Evolutionary conservation across 2,797 vertebrate species (phyloP).

Genomic region (Amblyraja radiata): DNA sequence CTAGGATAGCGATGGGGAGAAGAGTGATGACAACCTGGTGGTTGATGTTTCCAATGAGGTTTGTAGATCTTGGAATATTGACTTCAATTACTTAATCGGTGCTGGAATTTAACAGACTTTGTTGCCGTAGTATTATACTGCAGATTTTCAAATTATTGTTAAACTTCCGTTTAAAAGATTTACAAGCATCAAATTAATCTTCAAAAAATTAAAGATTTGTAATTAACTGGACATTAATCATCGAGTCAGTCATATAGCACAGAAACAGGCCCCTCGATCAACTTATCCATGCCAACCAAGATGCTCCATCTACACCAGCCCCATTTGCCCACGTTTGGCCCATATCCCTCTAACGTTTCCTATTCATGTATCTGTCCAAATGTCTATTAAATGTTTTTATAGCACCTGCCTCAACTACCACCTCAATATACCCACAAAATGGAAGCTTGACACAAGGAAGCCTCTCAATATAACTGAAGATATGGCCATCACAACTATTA

Average conservation of each 20-base stretch:
- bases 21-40: constrained; percentile 93
- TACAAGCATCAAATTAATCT: neutral
- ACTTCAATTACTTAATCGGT: neutral
- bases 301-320: too few species aligned
- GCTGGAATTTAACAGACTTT: neutral
- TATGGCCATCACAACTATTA: neutral
- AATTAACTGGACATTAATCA: neutral
- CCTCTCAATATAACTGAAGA: neutral
- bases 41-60: constrained; percentile 99
- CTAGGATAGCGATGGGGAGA: constrained; percentile 96
- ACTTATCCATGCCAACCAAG: too few species aligned
- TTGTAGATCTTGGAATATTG: constrained; percentile 40
- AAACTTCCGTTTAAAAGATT: neutral
- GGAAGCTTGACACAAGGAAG: neutral
- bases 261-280: too few species aligned
- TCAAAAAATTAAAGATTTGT: neutral
- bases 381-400: too few species aligned
- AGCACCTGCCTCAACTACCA: too few species aligned
- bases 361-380: too few species aligned
- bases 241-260: too few species aligned
- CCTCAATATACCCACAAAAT: neutral
- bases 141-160: neutral
- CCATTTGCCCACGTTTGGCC: too few species aligned
- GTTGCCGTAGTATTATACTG: neutral
- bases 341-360: too few species aligned